Evolutionary conservation across 2,797 vertebrate genomes (phyloP).

Genomic region (Menidia menidia): DNA sequence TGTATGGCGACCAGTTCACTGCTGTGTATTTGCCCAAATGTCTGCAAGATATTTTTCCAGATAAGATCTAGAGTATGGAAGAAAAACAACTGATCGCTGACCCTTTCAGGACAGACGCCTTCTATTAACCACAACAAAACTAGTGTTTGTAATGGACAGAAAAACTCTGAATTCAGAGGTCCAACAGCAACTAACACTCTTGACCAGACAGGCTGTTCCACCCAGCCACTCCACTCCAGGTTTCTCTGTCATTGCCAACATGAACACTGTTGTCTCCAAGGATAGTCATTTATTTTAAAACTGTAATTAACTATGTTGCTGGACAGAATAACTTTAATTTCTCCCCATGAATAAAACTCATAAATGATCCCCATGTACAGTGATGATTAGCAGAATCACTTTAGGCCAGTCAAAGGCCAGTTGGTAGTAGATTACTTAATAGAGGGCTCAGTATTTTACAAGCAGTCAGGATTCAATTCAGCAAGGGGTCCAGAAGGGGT

Average conservation of each 20-base stretch:
- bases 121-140: neutral
- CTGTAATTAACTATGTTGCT: constrained; percentile 56
- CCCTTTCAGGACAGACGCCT: neutral
- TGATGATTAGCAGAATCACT: constrained; percentile 71
- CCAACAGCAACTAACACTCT: neutral
- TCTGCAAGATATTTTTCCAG: too few relatives aligned
- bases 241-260: neutral
- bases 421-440: constrained; percentile 76
- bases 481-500: constrained; percentile 64
- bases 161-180: neutral
- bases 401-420: constrained; percentile 57
- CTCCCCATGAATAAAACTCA: constrained; percentile 62
- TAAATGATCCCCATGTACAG: constrained; percentile 63
- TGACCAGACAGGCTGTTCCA: neutral
- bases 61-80: too few relatives aligned
- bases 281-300: constrained; percentile 41
- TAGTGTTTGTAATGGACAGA: neutral
- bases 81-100: too few relatives aligned
- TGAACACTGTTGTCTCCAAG: neutral
- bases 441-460: constrained; percentile 74
- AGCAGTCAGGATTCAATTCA: constrained; percentile 70
- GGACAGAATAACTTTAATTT: constrained; percentile 67
- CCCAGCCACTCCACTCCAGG: neutral
- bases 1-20: too few relatives aligned
- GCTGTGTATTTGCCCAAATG: too few relatives aligned